phyloP scores from a whole-genome alignment of 2,113 vertebrate genomes.

The Rhynchomys soricoides region DNA sequence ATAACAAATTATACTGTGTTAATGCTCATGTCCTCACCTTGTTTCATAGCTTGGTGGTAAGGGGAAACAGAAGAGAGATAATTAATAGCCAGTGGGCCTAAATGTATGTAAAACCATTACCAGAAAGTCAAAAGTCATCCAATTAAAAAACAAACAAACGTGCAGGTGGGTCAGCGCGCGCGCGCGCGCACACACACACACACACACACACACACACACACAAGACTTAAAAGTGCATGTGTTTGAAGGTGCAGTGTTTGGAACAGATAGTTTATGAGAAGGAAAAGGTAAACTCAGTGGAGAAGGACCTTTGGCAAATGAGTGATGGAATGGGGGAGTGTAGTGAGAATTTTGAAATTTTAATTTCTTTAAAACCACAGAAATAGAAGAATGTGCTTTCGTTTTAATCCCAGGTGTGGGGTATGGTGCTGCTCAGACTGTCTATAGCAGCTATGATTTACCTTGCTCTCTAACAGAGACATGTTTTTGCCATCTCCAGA shows the following conservation, averaged over 20 bases:
- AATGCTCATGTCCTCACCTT: neutral
- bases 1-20: neutral
- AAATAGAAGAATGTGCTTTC: no score
- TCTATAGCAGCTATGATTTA: no score
- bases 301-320: neutral
- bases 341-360: no score
- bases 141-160: neutral
- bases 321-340: neutral
- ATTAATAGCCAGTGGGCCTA: neutral
- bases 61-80: neutral
- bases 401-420: no score
- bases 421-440: no score
- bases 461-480: no score
- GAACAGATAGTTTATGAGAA: neutral
- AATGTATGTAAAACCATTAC: neutral
- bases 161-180: neutral
- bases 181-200: neutral
- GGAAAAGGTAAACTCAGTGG: neutral
- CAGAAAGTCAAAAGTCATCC: neutral
- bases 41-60: neutral
- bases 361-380: no score
- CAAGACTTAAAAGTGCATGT: neutral
- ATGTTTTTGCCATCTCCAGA: no score
- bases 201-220: neutral
- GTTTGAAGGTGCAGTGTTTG: slow-evolving; percentile 27